Evolutionary conservation across 2,888 invertebrate species (phyloP), one percentile per base, ranked within the genome.

Genomic region (Pachliopta kotzebuea): DNA sequence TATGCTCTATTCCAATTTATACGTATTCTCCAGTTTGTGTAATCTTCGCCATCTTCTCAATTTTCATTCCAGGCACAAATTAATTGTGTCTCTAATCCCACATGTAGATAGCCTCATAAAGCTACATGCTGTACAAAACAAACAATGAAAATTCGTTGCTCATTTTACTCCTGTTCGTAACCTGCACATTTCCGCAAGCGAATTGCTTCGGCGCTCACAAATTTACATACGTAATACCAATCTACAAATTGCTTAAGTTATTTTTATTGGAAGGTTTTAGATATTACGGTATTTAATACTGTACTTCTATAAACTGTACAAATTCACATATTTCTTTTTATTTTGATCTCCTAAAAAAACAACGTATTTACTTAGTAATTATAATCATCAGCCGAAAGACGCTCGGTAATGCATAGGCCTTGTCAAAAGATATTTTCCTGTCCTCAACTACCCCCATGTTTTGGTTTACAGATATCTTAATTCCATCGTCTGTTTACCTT

Each of bases 91-190:
- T 45, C 6, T n/a, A 45, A 45, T 6, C 45, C 18, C n/a, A 11
- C 45, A 45, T 45, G n/a, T 4, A 45, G 45, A 45, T n/a, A 45
- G 45, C 45, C 45, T 45, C 45, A 45, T 45, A 45, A n/a, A 45
- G n/a, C 45, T n/a, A 6, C 45, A 18, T 6, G 1, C 45, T 45
- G 42, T 20, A 52, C 11, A 52, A 52, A 21, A 21, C 21, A 52
- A 52, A 52, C 50, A 52, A 1, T 11, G 50, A 14, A 52, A 21
- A 45, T 45, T 18, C 45, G 18, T 8, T 11, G n/a, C 45, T 45
- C 45, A 45, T 45, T 45, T 21, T 23, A 21, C 21, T 21, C 50
- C 14, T 52, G 11, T 49, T 11, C 50, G 21, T 21, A 52, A 52
- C 50, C 50, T 52, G 20, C 0, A 21, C 21, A 52, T 52, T 23